These are phyloP conservation scores for Fratercula arctica DNA, from an alignment of 2,797 vertebrate species.

Conservation along the genomic window DNA sequence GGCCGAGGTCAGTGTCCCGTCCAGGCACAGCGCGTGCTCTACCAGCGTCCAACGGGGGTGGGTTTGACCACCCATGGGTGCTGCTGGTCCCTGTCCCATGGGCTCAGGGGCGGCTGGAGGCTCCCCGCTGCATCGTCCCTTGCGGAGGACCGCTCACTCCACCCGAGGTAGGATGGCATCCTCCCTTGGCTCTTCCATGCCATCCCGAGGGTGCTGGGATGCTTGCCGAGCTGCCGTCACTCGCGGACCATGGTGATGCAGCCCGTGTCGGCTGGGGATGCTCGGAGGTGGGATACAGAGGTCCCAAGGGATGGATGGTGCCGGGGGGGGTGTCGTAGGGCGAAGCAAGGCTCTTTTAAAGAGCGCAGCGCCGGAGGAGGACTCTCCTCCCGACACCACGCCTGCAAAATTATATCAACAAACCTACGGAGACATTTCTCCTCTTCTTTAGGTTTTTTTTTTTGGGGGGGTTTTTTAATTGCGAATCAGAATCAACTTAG, in stretches of 20 bases:
- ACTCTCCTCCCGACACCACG: neutral
- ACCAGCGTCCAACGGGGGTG: rapidly evolving
- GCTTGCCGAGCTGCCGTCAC: neutral
- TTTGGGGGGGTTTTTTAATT: no score
- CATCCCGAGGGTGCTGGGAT: neutral
- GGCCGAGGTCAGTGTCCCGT: no score
- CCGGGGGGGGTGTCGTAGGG: rapidly evolving
- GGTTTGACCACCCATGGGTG: neutral
- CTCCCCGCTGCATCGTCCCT: rapidly evolving
- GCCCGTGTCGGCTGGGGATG: neutral
- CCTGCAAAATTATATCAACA: neutral
- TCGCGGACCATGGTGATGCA: rapidly evolving
- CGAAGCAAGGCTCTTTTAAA: neutral
- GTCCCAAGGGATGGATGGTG: neutral
- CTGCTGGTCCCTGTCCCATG: neutral
- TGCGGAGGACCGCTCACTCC: rapidly evolving
- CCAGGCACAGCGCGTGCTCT: neutral
- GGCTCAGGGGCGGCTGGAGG: neutral
- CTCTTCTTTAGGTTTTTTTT: neutral
- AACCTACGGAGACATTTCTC: neutral
- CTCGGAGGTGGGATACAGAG: neutral
- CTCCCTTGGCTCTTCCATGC: rapidly evolving
- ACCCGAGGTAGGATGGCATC: neutral
- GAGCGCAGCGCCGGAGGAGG: neutral
- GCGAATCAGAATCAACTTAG: neutral